These are phyloP conservation scores for Procambarus clarkii DNA, from an alignment of 1,140 invertebrate species.

Conservation along the genomic window DNA sequence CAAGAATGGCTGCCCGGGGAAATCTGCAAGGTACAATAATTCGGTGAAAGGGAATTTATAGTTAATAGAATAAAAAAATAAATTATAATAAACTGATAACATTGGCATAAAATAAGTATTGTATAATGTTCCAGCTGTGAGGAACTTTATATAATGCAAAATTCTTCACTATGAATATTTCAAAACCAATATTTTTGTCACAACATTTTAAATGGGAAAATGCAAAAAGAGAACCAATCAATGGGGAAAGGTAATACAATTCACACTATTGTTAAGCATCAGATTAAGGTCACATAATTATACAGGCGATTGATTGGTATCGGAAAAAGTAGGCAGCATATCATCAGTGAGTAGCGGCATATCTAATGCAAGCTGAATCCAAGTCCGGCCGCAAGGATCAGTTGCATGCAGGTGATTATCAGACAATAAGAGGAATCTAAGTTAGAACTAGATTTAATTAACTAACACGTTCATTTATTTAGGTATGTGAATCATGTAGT, in stretches of 20 bases:
- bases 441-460: conserved; percentile 6
- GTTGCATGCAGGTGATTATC: not conserved
- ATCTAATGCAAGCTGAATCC: not conserved
- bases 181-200: not conserved
- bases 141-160: not conserved
- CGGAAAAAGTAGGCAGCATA: conserved; percentile 4
- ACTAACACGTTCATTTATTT: conserved; percentile 1
- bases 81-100: not conserved
- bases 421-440: not conserved
- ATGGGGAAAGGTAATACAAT: not conserved
- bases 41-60: not conserved
- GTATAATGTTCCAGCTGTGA: not conserved
- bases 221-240: not conserved
- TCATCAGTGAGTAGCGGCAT: not conserved
- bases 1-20: conserved; percentile 71
- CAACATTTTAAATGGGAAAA: not conserved
- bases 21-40: conserved; percentile 40
- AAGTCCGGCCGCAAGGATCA: not conserved
- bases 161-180: not conserved
- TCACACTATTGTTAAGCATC: conserved; percentile 23
- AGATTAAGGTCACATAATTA: conserved; percentile 10
- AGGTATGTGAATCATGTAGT: conserved; percentile 5
- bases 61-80: not conserved
- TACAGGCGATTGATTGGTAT: not conserved
- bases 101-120: not conserved